Evolutionary conservation across 2,888 invertebrate genomes (phyloP).

Genomic region (Megastigmus dorsalis): DNA sequence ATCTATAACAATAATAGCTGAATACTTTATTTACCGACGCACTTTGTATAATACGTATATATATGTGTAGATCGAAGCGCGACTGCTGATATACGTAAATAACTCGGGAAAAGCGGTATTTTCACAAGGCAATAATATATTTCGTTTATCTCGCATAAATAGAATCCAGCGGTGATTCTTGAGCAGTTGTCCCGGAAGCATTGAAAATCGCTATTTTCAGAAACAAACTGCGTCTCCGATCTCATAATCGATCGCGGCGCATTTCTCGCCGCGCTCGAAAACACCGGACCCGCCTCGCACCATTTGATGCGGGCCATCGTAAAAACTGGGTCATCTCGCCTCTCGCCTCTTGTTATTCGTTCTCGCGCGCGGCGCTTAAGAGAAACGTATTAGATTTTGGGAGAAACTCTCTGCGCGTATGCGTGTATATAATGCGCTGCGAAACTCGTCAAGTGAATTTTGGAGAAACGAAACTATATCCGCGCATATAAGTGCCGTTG

Average conservation of each 20-base stretch:
- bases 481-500: no score
- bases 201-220: slow-evolving; percentile 39
- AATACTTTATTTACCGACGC: no score
- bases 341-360: no score
- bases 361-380: background rate
- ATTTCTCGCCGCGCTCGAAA: slow-evolving; percentile 14
- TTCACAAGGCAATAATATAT: background rate
- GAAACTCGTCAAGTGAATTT: no score
- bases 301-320: background rate
- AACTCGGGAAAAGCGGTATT: background rate
- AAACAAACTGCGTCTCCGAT: background rate
- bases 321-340: slow-evolving; percentile 22
- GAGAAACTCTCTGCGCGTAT: no score
- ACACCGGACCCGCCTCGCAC: background rate
- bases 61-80: no score
- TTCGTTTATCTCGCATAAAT: slow-evolving; percentile 15
- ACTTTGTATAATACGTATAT: no score
- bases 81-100: no score
- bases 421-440: no score
- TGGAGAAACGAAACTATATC: no score
- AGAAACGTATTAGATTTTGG: background rate
- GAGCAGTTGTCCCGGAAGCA: slow-evolving; percentile 18
- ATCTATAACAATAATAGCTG: no score
- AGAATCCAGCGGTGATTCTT: background rate
- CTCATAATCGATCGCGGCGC: slow-evolving; percentile 26